Base-by-base conservation (phyloP, 2,888 invertebrate species). In the Drosophila siamana region DNA sequence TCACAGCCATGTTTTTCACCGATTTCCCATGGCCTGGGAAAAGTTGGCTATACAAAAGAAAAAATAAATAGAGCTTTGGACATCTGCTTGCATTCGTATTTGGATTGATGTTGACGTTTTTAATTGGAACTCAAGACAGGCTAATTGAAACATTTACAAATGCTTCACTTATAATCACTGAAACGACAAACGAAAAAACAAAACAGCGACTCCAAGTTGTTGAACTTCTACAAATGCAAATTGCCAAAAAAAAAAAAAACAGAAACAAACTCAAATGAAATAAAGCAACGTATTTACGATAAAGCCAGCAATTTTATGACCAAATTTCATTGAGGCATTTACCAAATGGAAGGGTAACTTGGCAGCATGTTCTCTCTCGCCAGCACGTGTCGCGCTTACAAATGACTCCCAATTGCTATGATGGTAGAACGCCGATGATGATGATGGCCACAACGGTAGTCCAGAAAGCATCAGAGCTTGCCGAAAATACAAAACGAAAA, bases 281-380 rank as follows among this genome's bases (percentile, higher is more conserved):
- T 33, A 15, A 44, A 33, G 52, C 57, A 74, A 41, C 44, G 60
- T 70, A 76, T 78, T 83, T 72, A 70, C 75, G 75, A 86, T 83
- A 74, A 83, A 76, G 65, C 75, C 83, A 83, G 71, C 56, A 72
- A 69, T 70, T 86, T 83, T 75, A 83, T 64, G 78, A 74, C 61
- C 83, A 61, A 86, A 83, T 86, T 83, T 83, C 74, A 86, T 86
- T 78, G 73, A 83, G 75, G 75, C 68, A 73, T 70, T 86, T 83
- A 76, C 85, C 82, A 77, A 86, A 80, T 71, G 72, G 56, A 40
- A 66, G 60, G 67, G 65, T 54, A 61, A 54, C 33, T 36, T 52
- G n/a, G 43, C n/a, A 41, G 40, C 68, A 43, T 60, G 71, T 71
- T 51, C 70, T 19, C 70, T 19, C 36, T 36, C 30, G 51, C 16